phyloP scores from a whole-genome alignment of 2,888 invertebrate species.

The Dicycla oo region DNA sequence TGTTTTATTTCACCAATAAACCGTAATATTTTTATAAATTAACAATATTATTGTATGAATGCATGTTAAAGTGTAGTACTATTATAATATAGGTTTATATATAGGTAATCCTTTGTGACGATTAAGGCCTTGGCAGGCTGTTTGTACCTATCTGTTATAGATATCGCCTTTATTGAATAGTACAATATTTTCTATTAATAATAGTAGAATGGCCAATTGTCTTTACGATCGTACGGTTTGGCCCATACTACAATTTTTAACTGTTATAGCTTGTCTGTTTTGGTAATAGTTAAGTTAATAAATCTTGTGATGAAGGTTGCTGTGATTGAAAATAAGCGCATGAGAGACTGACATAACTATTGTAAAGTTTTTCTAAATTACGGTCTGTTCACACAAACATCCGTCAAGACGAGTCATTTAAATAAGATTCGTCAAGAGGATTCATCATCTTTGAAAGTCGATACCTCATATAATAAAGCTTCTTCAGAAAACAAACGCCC shows the following conservation, averaged over 20 bases:
- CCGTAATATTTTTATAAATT: slow-evolving; percentile 21
- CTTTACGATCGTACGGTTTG: not conserved
- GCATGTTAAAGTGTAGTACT: not conserved
- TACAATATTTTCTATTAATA: slow-evolving; percentile 23
- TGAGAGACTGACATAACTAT: slow-evolving; percentile 15
- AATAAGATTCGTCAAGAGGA: not conserved
- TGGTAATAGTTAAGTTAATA: not conserved
- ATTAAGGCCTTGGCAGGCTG: not conserved
- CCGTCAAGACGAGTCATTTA: too few species aligned
- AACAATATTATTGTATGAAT: not conserved
- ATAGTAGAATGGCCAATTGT: not conserved
- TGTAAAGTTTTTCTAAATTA: not conserved
- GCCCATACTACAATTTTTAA: too few species aligned
- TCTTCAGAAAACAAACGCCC: not conserved
- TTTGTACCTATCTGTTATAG: slow-evolving; percentile 33
- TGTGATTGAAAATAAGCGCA: slow-evolving; percentile 16
- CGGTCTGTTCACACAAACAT: not conserved
- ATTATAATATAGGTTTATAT: too few species aligned
- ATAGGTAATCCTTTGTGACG: not conserved
- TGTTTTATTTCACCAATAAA: slow-evolving; percentile 1
- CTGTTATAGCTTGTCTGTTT: too few species aligned
- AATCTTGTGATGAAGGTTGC: not conserved
- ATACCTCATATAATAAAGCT: not conserved
- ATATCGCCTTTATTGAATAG: slow-evolving; percentile 27
- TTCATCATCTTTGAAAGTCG: not conserved